phyloP scores from a whole-genome alignment of 2,113 vertebrate species.

The Melanostigma gelatinosum region DNA sequence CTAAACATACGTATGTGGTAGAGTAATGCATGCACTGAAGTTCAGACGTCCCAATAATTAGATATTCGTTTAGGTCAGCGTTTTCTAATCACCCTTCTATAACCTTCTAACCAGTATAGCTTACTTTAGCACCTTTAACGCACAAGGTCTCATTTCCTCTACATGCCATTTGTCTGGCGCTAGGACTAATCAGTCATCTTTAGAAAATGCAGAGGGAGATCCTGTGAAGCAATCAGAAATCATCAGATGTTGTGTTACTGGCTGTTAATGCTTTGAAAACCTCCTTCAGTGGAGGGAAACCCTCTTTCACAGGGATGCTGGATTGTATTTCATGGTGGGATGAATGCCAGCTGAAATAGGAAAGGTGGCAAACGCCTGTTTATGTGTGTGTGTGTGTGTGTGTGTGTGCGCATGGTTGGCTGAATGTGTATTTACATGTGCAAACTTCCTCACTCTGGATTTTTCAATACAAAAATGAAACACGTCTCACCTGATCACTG shows the following conservation, averaged over 20 bases:
- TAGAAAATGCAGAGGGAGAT: conserved; percentile 58
- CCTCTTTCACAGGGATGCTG: conserved; percentile 64
- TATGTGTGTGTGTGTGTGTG: conserved; percentile 9
- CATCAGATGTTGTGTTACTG: conserved; percentile 73
- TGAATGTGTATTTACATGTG: conserved; percentile 48
- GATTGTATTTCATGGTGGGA: conserved; percentile 74
- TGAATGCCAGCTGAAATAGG: conserved; percentile 56
- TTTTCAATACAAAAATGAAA: conserved; percentile 17
- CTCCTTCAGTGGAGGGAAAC: conserved; percentile 73
- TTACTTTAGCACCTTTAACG: conserved; percentile 23
- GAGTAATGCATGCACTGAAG: background rate
- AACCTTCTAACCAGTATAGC: conserved; percentile 47
- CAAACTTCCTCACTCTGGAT: conserved; percentile 1
- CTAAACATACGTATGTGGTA: background rate
- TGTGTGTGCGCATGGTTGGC: background rate
- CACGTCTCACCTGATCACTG: background rate
- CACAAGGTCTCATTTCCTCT: conserved; percentile 23
- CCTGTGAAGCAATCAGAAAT: conserved; percentile 50
- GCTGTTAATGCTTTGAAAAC: conserved; percentile 71
- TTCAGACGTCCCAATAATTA: background rate
- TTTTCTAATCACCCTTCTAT: conserved; percentile 8
- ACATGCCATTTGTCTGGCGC: conserved; percentile 44
- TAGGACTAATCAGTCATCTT: conserved; percentile 35
- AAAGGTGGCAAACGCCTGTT: conserved; percentile 55
- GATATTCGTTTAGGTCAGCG: background rate